Conservation (phyloP, 2,113 vertebrate genomes). For the Triplophysa siluroides region DNA sequence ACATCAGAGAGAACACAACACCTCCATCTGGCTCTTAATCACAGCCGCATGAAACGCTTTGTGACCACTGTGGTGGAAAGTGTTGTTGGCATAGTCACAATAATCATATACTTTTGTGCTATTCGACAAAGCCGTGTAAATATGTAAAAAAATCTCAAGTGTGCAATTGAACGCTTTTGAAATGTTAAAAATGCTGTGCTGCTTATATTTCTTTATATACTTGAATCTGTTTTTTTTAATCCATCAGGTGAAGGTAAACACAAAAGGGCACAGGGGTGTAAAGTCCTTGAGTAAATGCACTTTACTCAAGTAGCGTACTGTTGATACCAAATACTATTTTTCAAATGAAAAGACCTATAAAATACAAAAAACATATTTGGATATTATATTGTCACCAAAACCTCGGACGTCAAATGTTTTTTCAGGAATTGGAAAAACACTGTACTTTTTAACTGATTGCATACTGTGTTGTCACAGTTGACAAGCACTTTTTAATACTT, state of each 20-base stretch:
- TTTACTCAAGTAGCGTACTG: no score
- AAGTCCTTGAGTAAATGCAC: no score
- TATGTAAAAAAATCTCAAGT: background rate
- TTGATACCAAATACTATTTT: no score
- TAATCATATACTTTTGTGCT: constrained; percentile 3
- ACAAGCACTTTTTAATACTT: no score
- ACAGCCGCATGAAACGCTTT: constrained; percentile 10
- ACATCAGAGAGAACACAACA: constrained; percentile 7
- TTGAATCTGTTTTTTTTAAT: background rate
- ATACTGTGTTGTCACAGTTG: no score
- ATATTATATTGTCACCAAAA: no score
- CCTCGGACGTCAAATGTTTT: no score
- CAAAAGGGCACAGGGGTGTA: background rate
- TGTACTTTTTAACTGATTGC: no score
- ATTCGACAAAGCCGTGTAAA: background rate
- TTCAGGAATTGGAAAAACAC: no score
- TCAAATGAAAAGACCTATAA: no score
- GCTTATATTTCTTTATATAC: background rate
- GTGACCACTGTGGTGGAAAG: constrained; percentile 9
- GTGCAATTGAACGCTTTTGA: constrained; percentile 3
- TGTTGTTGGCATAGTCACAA: constrained; percentile 19
- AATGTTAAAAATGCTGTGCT: background rate
- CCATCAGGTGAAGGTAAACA: background rate
- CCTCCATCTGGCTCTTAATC: constrained; percentile 24
- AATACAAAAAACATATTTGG: no score